Evolutionary conservation across 2,113 vertebrate genomes (phyloP), one percentile per base, ranked within the genome.

Genomic region (Chlorodrepanis virens): DNA sequence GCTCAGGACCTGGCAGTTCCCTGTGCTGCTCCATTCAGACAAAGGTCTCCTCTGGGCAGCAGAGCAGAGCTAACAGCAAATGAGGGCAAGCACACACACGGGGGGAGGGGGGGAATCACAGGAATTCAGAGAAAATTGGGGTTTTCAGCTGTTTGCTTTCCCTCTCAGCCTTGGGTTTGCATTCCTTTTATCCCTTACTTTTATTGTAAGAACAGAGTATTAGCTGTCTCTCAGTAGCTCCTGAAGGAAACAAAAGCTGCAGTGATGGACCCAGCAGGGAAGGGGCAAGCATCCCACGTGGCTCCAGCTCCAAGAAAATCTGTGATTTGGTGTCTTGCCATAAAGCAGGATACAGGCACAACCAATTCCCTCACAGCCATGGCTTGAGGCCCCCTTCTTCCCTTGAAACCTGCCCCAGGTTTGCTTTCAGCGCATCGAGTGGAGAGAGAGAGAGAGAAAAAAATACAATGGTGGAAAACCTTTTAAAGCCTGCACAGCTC

Each of bases 401-500:
- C 54, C 57, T 45, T 21, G 39, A 47, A 84, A 69, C 59, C 39
- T 35, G 82, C 67, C 84, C 74, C 50, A 54, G 87, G 63, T 87
- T 63, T 82, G 67, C 83, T 57, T 89, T 60, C 68, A 80, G 47
- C 6, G 10, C 47, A 27, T 22, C 0, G 7, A 88, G 76, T 33
- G 39, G 67, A 70, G 57, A 69, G 35, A 37, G 29, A 77, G 60
- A 52, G 65, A 82, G 60, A 52, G 65, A 79, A 29, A 92, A 78
- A 95, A 91, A 96, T 21, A 57, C 22, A 91, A 50, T 17, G 4
- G 67, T 47, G 67, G 79, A 74, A 96, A 96, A 81, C 33, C 78
- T 90, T 95, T 94, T 81, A 96, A 88, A 95, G 85, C 33, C 53
- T 25, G 74, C 45, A 12, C 61, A 53, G 70, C 65, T 87, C 50